Base-by-base conservation (phyloP, 2,113 vertebrate species). In the Oreochromis niloticus region DNA sequence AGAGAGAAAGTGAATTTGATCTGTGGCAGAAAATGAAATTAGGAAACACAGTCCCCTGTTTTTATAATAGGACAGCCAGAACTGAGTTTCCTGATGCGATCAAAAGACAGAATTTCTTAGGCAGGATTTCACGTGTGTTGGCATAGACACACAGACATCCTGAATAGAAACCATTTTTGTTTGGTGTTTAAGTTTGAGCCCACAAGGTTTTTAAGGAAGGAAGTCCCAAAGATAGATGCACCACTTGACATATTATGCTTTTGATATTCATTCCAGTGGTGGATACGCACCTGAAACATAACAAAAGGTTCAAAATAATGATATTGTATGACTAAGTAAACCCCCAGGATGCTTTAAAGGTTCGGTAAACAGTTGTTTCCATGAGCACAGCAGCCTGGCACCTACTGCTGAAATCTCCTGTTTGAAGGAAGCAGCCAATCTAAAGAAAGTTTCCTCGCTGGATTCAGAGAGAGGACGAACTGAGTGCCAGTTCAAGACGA, bases 1-100 rank as follows among this genome's bases (percentile, higher is more conserved):
- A 73, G 6, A n/a, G 43, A 75, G 24, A 48, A 78, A 52, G 6
- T 32, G 4, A 13, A 80, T 83, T 2, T 63, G 27, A 68, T 78
- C 30, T 5, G 50, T 63, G 84, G 83, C 55, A 85, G 81, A 82
- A 57, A 34, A 7, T 36, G 14, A 80, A 85, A 84, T 61, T 36
- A 61, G 73, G 39, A 73, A 73, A 4, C 22, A 46, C 22, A 46
- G 11, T 17, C 39, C 22, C 16, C 34, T 73, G 68, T 14, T 73
- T 43, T 46, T 73, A 46, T 27, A 46, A 66, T 27, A 46, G 9
- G 39, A 46, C 39, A 73, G 22, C 22, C 22, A 43, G 68, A 73
- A 22, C 22, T 46, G 68, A 27, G 68, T 46, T 10, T 59, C 52
- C 59, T 41, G 48, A 43, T 84, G 41, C 17, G n/a, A 80, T 88